Conservation (phyloP, 1,140 invertebrate species). For the Pogonus chalceus region DNA sequence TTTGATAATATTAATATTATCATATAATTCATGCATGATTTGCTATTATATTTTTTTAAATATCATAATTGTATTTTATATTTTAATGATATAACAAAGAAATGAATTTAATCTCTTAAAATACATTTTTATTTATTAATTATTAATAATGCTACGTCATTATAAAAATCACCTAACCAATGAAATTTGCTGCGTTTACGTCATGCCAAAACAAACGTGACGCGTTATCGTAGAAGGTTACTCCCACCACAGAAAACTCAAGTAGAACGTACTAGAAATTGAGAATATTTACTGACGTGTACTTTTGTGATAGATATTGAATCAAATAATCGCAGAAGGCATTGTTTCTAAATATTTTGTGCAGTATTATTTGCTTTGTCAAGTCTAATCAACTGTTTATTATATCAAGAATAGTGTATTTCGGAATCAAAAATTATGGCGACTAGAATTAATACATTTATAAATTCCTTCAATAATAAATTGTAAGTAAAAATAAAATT, state of each 20-base stretch:
- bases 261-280: not conserved
- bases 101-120: too few relatives aligned
- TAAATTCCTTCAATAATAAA: slow-evolving; percentile 33
- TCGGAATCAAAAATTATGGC: slow-evolving; percentile 25
- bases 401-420: not conserved
- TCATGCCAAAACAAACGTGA: not conserved
- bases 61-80: too few relatives aligned
- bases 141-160: too few relatives aligned
- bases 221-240: too few relatives aligned
- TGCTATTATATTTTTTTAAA: too few relatives aligned
- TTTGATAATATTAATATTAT: too few relatives aligned
- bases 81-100: too few relatives aligned
- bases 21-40: too few relatives aligned
- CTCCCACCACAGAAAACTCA: too few relatives aligned
- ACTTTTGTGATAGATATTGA: slow-evolving; percentile 1
- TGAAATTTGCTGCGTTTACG: not conserved
- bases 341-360: not conserved
- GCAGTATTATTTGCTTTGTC: not conserved
- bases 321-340: not conserved
- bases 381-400: not conserved
- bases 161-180: not conserved
- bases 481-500: too few relatives aligned
- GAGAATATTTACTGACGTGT: slow-evolving; percentile 1
- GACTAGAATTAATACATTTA: slow-evolving; percentile 27
- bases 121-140: too few relatives aligned